Evolutionary conservation across 2,888 invertebrate species (phyloP), one percentile per base, ranked within the genome.

Genomic region (Adelognathus sp.): DNA sequence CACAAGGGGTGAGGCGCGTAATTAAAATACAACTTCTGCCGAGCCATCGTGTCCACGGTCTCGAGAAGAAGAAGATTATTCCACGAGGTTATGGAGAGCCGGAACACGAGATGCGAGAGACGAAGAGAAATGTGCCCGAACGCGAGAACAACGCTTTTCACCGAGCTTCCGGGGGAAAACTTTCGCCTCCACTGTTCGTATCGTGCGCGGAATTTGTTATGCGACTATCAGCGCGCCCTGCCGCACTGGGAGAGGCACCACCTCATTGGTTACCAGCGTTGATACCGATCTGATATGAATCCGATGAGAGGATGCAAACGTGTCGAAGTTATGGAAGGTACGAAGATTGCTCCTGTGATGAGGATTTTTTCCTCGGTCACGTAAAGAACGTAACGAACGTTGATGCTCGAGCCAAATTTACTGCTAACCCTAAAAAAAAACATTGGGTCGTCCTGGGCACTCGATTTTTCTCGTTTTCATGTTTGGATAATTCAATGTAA

Each of bases 21-120:
- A 77, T 77, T 77, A 77, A 72, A 77, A 77, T 73, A 77, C 77
- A 77, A 77, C 77, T 77, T 77, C 73, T 67, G 63, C 69, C 72
- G 56, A 56, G 72, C 61, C 46, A 33, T 70, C 29, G 56, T 27
- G 46, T 63, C 50, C 39, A 27, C 39, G 61, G 41, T 29, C 41
- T 33, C 36, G 56, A 46, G n/a, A n/a, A n/a, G n/a, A n/a, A 69
- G 61, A 77, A 77, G 46, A 73, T 77, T 73, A 77, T 77, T 69
- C 61, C 36, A 14, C 14, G 46, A 18, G 29, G 18, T 46, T 39
- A 39, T 16, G 11, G 11, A 56, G 52, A 36, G 52, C 11, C 61
- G 21, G 44, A 2, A 36, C 56, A 18, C 3, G 36, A 36, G 11
- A 36, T 11, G 16, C 36, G 3, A 27, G 11, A 21, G n/a, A 60